Evolutionary conservation across 1,140 invertebrate genomes (phyloP), one percentile per base, ranked within the genome.

Genomic region (Drosophila miranda): DNA sequence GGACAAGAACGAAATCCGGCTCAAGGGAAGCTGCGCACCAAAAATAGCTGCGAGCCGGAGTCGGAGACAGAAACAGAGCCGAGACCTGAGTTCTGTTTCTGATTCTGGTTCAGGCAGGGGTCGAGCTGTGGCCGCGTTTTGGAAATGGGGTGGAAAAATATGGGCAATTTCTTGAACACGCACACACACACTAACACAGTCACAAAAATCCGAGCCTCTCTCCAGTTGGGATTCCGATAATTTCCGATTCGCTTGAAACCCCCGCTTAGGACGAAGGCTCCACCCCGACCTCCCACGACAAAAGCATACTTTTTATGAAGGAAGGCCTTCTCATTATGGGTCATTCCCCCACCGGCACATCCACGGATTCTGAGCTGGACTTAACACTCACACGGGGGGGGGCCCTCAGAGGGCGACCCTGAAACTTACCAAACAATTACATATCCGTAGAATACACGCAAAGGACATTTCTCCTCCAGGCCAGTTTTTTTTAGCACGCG

Each of bases 61-160:
- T 75, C 57, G 57, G 52, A 76, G 56, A 57, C 60, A 42, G 57
- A 75, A 30, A 9, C 30, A 34, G 30, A 38, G 34, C 34, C 34
- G 34, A 38, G 34, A 38, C 3, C 34, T 38, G 34, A 38, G 34
- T 38, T 38, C 4, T 5, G 34, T 38, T 38, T 13, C 34, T 38
- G 34, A 38, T 38, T 38, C 34, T 38, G 34, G 34, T 38, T 38
- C 34, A 5, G 34, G 34, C 34, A 38, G 34, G 34, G 34, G 57
- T 63, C 62, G 63, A 76, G 73, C 73, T 76, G 72, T 64, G 38
- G 41, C 62, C 62, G 69, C 55, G 78, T 77, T 78, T 82, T 60
- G 55, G 72, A 62, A 58, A 54, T 62, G 59, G 81, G 81, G 81
- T 86, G 82, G 81, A 87, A 84, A 80, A 42, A 49, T 30, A 49